A percentile compares a stretch with the other conserved stretches of the same genome.
Conservation (phyloP, 2,888 invertebrate genomes). For the Flabesymbios commensalis region DNA sequence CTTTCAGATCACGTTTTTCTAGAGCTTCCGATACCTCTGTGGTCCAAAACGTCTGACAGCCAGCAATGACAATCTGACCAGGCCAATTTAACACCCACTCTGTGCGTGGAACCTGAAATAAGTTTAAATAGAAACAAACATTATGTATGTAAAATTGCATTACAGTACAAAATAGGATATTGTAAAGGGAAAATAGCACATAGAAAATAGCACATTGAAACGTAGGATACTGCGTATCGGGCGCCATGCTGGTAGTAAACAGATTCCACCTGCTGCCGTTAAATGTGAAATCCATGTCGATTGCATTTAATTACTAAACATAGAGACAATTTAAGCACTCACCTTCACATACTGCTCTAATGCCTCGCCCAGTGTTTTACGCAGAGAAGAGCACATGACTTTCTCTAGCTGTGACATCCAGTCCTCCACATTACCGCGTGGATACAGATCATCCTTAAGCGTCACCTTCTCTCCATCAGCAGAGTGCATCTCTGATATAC, state of each 20-base stretch:
- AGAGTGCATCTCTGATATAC: conserved; percentile 76
- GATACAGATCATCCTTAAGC: conserved; percentile 71
- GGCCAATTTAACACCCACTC: conserved; percentile 79
- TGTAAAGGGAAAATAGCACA: too few species aligned
- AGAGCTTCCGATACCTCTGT: conserved; percentile 73
- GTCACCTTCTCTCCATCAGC: conserved; percentile 76
- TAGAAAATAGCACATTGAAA: too few species aligned
- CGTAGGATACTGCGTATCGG: too few species aligned
- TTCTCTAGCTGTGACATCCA: conserved; percentile 74
- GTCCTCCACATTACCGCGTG: conserved; percentile 74
- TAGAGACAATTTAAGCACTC: conserved; percentile 11
- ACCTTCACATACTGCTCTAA: conserved; percentile 61
- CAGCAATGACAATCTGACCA: conserved; percentile 78
- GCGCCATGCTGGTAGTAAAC: too few species aligned
- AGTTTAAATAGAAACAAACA: too few species aligned
- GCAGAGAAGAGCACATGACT: conserved; percentile 71
- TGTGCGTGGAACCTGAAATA: conserved; percentile 54
- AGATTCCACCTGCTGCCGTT: too few species aligned
- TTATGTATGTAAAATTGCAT: too few species aligned
- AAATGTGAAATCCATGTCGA: too few species aligned
- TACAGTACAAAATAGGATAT: too few species aligned
- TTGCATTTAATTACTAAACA: too few species aligned
- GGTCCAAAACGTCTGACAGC: conserved; percentile 76
- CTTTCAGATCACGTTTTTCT: conserved; percentile 62
- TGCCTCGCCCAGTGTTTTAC: conserved; percentile 64